These are phyloP conservation scores for Mythimna loreyi DNA, from an alignment of 2,888 invertebrate genomes.

Conservation along the genomic window DNA sequence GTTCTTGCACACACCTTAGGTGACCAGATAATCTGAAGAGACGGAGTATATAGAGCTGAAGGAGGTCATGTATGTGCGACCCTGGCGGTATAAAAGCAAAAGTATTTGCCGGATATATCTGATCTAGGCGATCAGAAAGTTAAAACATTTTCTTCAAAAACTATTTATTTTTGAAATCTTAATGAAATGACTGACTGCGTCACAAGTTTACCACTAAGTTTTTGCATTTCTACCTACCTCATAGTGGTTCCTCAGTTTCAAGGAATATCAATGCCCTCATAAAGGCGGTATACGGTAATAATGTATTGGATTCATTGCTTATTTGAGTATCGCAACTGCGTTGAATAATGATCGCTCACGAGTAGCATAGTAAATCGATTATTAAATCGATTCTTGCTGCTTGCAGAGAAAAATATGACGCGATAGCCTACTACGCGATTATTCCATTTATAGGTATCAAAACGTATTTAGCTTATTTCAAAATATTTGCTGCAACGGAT, in stretches of 20 bases:
- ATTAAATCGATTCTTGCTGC: constrained; percentile 45
- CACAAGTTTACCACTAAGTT: background rate
- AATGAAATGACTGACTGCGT: background rate
- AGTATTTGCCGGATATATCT: no score
- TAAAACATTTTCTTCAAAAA: no score
- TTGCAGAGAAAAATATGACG: constrained; percentile 34
- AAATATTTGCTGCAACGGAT: background rate
- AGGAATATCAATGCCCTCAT: constrained; percentile 30
- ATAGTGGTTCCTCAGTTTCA: background rate
- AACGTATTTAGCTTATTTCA: background rate
- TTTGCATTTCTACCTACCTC: constrained; percentile 1
- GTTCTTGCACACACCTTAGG: no score
- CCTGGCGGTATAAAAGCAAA: no score
- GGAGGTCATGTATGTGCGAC: no score
- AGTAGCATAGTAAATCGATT: constrained; percentile 52
- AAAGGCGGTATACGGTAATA: constrained; percentile 26
- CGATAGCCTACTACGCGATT: constrained; percentile 10
- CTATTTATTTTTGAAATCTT: background rate
- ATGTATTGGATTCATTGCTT: constrained; percentile 35
- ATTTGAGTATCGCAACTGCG: constrained; percentile 43
- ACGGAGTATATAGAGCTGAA: no score
- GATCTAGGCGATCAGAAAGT: no score
- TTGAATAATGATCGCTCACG: constrained; percentile 44
- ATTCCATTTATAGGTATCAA: constrained; percentile 6
- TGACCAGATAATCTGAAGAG: no score